These are phyloP conservation scores for Drosophila subsilvestris DNA, from an alignment of 2,888 invertebrate genomes.

Conservation along the genomic window DNA sequence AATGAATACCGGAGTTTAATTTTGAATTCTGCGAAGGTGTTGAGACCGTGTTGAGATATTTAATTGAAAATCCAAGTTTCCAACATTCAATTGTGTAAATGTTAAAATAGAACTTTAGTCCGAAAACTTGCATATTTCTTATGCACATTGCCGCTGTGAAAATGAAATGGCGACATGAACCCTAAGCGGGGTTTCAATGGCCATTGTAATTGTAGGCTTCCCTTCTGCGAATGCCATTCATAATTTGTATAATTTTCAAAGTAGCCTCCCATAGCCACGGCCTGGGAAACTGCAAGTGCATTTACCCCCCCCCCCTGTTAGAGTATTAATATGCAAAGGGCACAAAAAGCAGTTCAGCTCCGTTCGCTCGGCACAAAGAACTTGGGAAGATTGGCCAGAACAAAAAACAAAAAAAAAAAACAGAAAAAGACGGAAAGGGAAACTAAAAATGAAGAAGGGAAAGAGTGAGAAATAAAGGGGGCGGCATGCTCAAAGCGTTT, in stretches of 20 bases:
- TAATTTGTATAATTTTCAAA: constrained; percentile 1
- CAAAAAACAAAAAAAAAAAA: constrained; percentile 18
- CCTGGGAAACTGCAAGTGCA: constrained; percentile 5
- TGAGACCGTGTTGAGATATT: no score
- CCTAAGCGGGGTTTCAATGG: not conserved
- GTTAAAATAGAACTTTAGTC: not conserved
- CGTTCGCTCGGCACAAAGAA: constrained; percentile 28
- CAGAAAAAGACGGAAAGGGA: constrained; percentile 13
- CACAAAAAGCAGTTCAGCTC: constrained; percentile 29
- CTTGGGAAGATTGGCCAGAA: constrained; percentile 39
- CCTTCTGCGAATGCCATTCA: not conserved
- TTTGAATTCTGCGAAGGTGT: no score
- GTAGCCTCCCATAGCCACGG: no score
- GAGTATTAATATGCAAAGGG: constrained; percentile 36
- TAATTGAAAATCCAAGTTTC: no score
- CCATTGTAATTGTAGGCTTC: not conserved
- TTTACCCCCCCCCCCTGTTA: constrained; percentile 8
- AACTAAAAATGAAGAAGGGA: constrained; percentile 16
- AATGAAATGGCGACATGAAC: not conserved
- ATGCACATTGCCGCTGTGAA: not conserved
- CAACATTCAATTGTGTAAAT: not conserved
- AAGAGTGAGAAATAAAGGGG: not conserved
- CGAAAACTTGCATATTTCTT: not conserved
- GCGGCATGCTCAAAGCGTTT: constrained; percentile 57
- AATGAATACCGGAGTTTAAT: no score